Base-by-base conservation (phyloP, 2,797 vertebrate genomes). In the Poeciliopsis presidionis region DNA sequence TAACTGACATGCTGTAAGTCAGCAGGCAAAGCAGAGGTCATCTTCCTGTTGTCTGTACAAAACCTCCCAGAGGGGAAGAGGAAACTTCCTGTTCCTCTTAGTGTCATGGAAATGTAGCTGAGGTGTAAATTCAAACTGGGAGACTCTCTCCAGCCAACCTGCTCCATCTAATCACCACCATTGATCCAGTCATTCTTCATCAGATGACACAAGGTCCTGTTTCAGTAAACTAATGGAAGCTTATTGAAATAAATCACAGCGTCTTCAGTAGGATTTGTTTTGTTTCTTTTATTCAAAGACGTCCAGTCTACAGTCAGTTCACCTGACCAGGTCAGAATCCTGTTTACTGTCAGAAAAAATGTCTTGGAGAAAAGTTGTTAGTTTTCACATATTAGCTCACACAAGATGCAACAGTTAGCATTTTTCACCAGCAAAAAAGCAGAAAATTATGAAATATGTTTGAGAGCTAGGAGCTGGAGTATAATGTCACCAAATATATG, bases 11-110 rank as follows among this genome's bases (percentile, higher is more conserved):
- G 57, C 57, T 30, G 59, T 8, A 30, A 63, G 61, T 63, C 61
- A 36, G 61, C 61, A 63, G 30, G 28, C 7, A 63, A 63, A 63
- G 59, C 59, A 63, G 61, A 63, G 61, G 61, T 39, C 33, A 63
- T 6, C 61, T 36, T 63, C 61, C 33, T 63, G 28, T 36, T 16
- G 7, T 36, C 61, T 36, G 30, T 63, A 20, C 18, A 59, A 59
- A 59, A 30, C 57, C 57, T 59, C 57, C 30, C 57, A 59, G 28
- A 30, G 30, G 30, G 6, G 28, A 18, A 36, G 33, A 33, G 7
- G 33, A 20, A 33, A 63, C 16, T 63, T 63, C 61, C 61, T 63
- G 61, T 20, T 63, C 30, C 59, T 36, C 30, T 63, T 18, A 18
- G 16, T 22, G 36, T 65, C 61, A 20, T 3, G 61, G 33, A 39